A percentile compares a stretch with the other conserved stretches of the same genome.
phyloP scores from a whole-genome alignment of 2,797 vertebrate species.

The Cossypha dichroa region DNA sequence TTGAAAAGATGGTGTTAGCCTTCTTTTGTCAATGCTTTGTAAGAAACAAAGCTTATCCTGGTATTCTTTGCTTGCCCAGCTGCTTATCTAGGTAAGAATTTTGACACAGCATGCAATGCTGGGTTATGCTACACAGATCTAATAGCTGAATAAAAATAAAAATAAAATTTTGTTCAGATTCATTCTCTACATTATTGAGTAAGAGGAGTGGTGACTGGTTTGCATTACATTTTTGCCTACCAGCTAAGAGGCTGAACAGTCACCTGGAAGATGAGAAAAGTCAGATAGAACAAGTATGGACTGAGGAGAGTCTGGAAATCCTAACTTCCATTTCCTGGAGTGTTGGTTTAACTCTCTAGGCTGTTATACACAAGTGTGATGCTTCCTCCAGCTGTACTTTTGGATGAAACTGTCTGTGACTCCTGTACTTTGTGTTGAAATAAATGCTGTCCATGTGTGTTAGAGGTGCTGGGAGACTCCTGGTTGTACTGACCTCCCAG shows the following conservation, averaged over 20 bases:
- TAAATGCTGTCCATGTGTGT: conserved; percentile 9
- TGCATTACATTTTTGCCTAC: background rate
- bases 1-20: background rate
- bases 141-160: background rate
- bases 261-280: background rate
- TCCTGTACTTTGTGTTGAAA: conserved; percentile 2
- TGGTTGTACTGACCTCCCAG: background rate
- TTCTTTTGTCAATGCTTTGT: background rate
- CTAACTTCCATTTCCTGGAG: conserved; percentile 1
- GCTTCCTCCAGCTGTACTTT: conserved; percentile 43
- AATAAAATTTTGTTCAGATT: background rate
- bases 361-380: conserved; percentile 22
- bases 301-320: background rate
- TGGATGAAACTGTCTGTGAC: conserved; percentile 30
- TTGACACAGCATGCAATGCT: background rate
- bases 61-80: background rate
- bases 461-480: background rate
- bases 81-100: background rate
- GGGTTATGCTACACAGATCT: background rate
- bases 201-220: background rate
- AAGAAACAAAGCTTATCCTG: background rate
- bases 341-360: conserved; percentile 1
- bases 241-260: background rate
- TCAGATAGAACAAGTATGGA: background rate
- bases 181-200: background rate